Percentiles rank a stretch among this genome's conserved stretches.
Evolutionary conservation across 2,888 invertebrate species (phyloP).

Genomic region (Stenodema calcarata): DNA sequence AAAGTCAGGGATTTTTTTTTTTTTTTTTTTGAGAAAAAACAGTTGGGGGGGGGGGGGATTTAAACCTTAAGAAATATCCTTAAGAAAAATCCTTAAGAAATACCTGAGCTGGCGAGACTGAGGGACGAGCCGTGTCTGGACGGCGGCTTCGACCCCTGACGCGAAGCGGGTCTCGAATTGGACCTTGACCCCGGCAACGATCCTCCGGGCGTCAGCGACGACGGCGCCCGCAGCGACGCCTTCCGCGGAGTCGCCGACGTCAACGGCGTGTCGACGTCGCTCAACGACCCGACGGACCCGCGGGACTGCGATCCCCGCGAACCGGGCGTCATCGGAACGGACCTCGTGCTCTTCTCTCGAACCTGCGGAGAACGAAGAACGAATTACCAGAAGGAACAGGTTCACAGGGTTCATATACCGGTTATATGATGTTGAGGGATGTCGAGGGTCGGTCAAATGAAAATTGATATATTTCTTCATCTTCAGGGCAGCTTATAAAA

Average conservation of each 20-base stretch:
- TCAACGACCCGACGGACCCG: conserved; percentile 37
- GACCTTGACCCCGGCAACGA: conserved; percentile 75
- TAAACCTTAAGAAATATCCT: too few species aligned
- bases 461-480: too few species aligned
- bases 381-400: not conserved
- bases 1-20: too few species aligned
- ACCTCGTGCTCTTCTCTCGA: conserved; percentile 88
- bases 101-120: conserved; percentile 88
- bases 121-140: conserved; percentile 92
- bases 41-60: too few species aligned
- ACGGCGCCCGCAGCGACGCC: conserved; percentile 10
- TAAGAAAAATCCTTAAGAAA: too few species aligned
- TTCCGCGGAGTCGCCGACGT: conserved; percentile 26
- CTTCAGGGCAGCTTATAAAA: too few species aligned
- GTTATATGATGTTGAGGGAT: too few species aligned
- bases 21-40: too few species aligned
- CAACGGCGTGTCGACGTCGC: conserved; percentile 38
- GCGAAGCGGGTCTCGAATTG: conserved; percentile 82
- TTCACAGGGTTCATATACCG: too few species aligned
- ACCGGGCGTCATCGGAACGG: conserved; percentile 79
- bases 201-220: conserved; percentile 55
- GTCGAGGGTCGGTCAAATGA: too few species aligned
- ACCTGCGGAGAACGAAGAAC: conserved; percentile 69
- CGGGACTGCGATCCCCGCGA: conserved; percentile 40
- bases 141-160: conserved; percentile 89